phyloP scores from a whole-genome alignment of 2,113 vertebrate genomes.

The Axis porcinus region DNA sequence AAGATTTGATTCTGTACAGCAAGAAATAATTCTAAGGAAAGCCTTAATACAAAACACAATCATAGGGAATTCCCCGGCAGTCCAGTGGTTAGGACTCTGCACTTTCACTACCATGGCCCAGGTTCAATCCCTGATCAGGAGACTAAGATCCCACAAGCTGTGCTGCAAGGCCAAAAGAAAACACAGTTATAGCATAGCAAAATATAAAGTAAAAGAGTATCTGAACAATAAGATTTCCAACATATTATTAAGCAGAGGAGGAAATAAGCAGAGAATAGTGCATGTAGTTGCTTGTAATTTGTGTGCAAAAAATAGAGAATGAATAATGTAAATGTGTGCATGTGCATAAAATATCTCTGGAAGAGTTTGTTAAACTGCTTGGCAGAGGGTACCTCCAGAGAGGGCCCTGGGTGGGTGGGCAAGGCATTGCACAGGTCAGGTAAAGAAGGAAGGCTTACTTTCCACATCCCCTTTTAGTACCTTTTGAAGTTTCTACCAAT shows the following conservation, averaged over 20 bases:
- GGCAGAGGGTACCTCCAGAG: too few species aligned
- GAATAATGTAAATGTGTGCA: not conserved
- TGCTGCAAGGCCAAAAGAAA: not conserved
- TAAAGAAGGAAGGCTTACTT: not conserved
- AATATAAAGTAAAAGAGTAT: not conserved
- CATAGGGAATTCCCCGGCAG: not conserved
- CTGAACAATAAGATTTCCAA: not conserved
- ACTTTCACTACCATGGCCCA: not conserved
- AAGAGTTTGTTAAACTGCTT: not conserved
- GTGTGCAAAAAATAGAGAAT: not conserved
- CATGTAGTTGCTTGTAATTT: not conserved
- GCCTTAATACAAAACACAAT: not conserved
- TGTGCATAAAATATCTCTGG: not conserved
- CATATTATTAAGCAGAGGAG: not conserved
- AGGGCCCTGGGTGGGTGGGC: not conserved
- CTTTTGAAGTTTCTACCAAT: not conserved
- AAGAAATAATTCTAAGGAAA: slow-evolving; percentile 12
- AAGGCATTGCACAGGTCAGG: not conserved
- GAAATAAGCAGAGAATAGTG: not conserved
- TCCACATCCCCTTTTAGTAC: not conserved
- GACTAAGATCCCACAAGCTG: not conserved
- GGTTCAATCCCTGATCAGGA: not conserved
- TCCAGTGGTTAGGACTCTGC: not conserved
- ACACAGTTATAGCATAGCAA: not conserved
- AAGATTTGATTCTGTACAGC: slow-evolving; percentile 8